A percentile compares a stretch with the other conserved stretches of the same genome.
Conservation (phyloP, 2,888 invertebrate genomes). For the Lithodes maja region DNA sequence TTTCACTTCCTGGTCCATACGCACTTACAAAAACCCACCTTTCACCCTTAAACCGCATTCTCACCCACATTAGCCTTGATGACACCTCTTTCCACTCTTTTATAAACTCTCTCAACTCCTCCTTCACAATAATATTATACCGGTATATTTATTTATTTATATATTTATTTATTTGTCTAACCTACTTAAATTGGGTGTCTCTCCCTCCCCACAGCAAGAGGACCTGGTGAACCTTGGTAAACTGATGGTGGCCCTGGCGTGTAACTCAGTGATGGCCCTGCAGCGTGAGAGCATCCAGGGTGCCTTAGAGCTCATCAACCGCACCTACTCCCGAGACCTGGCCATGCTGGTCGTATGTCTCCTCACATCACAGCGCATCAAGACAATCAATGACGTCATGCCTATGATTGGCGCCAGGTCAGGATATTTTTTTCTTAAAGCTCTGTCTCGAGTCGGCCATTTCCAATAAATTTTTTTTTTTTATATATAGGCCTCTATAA, state of each 20-base stretch:
- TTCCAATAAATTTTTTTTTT: too few relatives aligned
- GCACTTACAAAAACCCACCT: too few relatives aligned
- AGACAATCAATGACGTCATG: constrained; percentile 95
- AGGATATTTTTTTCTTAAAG: background rate
- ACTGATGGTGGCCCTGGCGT: constrained; percentile 93
- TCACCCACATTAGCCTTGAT: too few relatives aligned
- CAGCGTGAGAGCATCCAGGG: constrained; percentile 90
- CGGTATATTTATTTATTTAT: too few relatives aligned
- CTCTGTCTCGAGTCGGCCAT: too few relatives aligned
- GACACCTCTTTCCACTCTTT: too few relatives aligned
- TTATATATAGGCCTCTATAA: too few relatives aligned
- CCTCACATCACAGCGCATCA: constrained; percentile 70
- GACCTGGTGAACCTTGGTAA: constrained; percentile 94
- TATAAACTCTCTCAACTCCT: too few relatives aligned
- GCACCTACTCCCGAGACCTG: constrained; percentile 86
- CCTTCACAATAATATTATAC: too few relatives aligned
- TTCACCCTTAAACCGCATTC: too few relatives aligned
- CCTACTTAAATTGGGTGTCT: background rate
- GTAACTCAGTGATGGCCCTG: constrained; percentile 90
- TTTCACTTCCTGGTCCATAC: too few relatives aligned
- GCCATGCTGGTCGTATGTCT: constrained; percentile 92
- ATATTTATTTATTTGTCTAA: background rate
- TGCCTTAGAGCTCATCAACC: constrained; percentile 88
- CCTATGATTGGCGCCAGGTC: constrained; percentile 89
- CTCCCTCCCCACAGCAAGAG: constrained; percentile 81